These are phyloP conservation scores for Trissolcus brochymenae DNA, from an alignment of 2,888 invertebrate species.

Conservation along the genomic window DNA sequence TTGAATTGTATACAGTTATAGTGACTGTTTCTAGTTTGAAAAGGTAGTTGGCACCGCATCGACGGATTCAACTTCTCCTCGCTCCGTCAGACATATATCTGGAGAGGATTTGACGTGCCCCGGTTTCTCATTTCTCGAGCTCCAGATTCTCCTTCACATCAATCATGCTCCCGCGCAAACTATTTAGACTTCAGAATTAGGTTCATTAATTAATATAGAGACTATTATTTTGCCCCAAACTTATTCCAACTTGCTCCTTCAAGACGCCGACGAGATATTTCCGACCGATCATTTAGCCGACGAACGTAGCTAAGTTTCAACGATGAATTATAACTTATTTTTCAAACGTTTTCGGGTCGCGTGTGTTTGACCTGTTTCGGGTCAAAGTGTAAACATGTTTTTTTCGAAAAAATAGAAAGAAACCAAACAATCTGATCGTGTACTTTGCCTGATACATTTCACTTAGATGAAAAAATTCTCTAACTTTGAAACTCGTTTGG, in stretches of 20 bases:
- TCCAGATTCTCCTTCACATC: slow-evolving; percentile 28
- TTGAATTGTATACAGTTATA: slow-evolving; percentile 34
- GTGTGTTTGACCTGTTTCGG: too few relatives aligned
- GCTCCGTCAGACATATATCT: slow-evolving; percentile 7
- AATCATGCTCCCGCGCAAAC: slow-evolving; percentile 20
- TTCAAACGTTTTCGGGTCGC: too few relatives aligned
- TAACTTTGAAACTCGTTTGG: not conserved
- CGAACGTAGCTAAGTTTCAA: not conserved
- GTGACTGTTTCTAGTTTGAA: slow-evolving; percentile 29
- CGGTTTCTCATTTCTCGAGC: slow-evolving; percentile 22
- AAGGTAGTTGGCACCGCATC: slow-evolving; percentile 27
- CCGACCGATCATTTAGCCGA: slow-evolving; percentile 12
- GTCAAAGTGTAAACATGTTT: too few relatives aligned
- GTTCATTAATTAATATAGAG: slow-evolving; percentile 33
- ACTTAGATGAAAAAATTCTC: not conserved
- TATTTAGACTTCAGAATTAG: slow-evolving; percentile 21
- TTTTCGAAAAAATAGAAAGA: too few relatives aligned
- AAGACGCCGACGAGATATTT: slow-evolving; percentile 14
- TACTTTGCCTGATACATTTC: not conserved
- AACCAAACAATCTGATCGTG: too few relatives aligned
- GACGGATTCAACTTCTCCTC: slow-evolving; percentile 22
- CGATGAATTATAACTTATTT: not conserved
- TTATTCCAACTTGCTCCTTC: not conserved
- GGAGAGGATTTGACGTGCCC: slow-evolving; percentile 26
- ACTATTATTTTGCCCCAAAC: slow-evolving; percentile 5